Percentiles rank a stretch among this genome's conserved stretches.
Conservation (phyloP, 2,888 invertebrate species). For the Rugalucina vietnamica region DNA sequence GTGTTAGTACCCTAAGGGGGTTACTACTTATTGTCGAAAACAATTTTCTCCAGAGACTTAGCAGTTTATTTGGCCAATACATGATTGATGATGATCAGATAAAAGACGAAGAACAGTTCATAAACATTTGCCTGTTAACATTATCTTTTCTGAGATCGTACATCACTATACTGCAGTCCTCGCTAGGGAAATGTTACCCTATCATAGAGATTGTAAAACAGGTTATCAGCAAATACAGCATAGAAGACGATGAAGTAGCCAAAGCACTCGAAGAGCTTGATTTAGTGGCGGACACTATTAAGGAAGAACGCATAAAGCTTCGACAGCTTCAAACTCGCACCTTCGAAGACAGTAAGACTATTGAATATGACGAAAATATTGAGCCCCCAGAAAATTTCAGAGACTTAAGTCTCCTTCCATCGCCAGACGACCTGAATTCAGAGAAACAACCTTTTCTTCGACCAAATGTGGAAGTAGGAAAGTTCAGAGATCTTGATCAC, state of each 20-base stretch:
- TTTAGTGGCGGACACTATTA: not conserved
- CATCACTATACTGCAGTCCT: conserved; percentile 5
- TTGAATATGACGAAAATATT: conserved; percentile 31
- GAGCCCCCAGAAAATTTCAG: conserved; percentile 59
- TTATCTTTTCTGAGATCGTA: not conserved
- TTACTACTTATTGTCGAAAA: conserved; percentile 37
- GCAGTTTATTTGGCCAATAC: not conserved
- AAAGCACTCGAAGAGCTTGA: not conserved
- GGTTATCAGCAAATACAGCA: not conserved
- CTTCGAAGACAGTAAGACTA: conserved; percentile 35
- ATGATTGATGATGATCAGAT: not conserved
- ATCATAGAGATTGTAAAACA: not conserved
- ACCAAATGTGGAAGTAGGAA: conserved; percentile 87
- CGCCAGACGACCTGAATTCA: conserved; percentile 78
- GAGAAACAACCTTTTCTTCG: conserved; percentile 84
- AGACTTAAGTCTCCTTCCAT: conserved; percentile 74
- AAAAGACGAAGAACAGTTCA: not conserved
- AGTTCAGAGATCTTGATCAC: conserved; percentile 88
- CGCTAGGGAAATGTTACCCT: conserved; percentile 30
- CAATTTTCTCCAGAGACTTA: conserved; percentile 11
- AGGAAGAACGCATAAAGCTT: not conserved
- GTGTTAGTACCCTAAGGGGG: conserved; percentile 26
- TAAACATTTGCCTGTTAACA: not conserved
- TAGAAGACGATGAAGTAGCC: not conserved
- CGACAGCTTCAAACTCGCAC: not conserved